Conservation (phyloP, 2,113 vertebrate species). For the Alexandromys fortis region DNA sequence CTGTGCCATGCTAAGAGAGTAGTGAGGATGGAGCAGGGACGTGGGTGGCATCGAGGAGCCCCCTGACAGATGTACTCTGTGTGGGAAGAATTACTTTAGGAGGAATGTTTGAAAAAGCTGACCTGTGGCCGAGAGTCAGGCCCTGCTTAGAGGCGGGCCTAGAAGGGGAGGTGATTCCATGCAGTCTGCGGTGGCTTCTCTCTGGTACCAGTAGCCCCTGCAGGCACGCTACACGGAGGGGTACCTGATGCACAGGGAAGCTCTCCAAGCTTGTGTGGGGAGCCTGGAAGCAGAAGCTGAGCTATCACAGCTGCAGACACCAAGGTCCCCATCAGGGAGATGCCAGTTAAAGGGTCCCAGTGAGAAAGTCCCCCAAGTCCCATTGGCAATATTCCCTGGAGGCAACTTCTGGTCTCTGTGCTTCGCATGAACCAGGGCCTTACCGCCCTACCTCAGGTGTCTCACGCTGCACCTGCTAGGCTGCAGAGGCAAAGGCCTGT, state of each 20-base stretch:
- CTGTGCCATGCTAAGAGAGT: background rate
- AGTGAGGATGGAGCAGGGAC: background rate
- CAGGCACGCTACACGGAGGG: background rate
- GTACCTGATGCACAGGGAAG: background rate
- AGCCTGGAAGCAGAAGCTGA: background rate
- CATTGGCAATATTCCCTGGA: background rate
- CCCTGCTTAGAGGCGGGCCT: background rate
- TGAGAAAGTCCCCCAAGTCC: background rate
- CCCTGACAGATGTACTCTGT: background rate
- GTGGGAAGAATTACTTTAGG: background rate
- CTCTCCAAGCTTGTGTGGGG: background rate
- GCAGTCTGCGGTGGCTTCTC: background rate
- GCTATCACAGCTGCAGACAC: background rate
- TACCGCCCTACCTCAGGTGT: background rate
- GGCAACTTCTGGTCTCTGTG: background rate
- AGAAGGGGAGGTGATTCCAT: background rate
- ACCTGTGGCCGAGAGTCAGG: background rate
- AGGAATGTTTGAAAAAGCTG: background rate
- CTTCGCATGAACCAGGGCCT: background rate
- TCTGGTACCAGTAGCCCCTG: rapidly evolving
- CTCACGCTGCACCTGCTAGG: background rate
- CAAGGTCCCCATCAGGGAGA: background rate
- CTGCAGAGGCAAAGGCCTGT: background rate
- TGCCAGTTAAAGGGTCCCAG: background rate
- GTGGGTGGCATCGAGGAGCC: background rate